Evolutionary conservation across 2,797 vertebrate species (phyloP).

Genomic region (Margarornis squamiger): DNA sequence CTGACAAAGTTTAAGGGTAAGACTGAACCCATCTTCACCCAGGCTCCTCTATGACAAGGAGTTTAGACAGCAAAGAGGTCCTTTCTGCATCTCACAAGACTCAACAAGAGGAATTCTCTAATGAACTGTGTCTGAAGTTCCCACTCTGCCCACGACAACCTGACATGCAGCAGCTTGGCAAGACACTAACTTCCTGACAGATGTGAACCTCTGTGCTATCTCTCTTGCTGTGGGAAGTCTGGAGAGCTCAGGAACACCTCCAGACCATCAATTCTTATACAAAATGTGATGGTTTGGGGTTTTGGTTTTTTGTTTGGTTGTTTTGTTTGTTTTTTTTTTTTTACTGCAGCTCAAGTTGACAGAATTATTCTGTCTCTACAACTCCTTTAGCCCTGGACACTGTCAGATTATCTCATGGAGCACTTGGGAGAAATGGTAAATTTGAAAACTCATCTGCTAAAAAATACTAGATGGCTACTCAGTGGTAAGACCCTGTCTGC

Average conservation of each 20-base stretch:
- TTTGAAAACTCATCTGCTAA: not conserved
- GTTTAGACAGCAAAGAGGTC: not conserved
- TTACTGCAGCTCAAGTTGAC: not conserved
- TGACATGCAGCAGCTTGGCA: fast-evolving
- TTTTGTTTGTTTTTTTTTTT: not conserved
- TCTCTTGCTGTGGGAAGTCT: not conserved
- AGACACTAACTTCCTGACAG: not conserved
- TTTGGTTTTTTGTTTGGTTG: not conserved
- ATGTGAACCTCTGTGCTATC: not conserved
- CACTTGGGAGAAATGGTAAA: not conserved
- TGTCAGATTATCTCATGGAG: not conserved
- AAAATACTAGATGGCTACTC: not conserved
- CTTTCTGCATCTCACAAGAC: not conserved
- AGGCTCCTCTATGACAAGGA: not conserved
- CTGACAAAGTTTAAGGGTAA: not conserved
- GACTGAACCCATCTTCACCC: not conserved
- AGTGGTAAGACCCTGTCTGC: not conserved
- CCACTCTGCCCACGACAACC: not conserved
- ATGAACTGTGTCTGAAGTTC: not conserved
- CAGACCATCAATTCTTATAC: not conserved
- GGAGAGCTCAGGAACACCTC: not conserved
- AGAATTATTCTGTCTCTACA: not conserved
- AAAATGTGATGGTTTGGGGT: not conserved
- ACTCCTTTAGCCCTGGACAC: not conserved
- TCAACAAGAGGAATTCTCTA: not conserved